Evolutionary conservation across 2,113 vertebrate genomes (phyloP), one percentile per base, ranked within the genome.

Genomic region (Varanus komodoensis): DNA sequence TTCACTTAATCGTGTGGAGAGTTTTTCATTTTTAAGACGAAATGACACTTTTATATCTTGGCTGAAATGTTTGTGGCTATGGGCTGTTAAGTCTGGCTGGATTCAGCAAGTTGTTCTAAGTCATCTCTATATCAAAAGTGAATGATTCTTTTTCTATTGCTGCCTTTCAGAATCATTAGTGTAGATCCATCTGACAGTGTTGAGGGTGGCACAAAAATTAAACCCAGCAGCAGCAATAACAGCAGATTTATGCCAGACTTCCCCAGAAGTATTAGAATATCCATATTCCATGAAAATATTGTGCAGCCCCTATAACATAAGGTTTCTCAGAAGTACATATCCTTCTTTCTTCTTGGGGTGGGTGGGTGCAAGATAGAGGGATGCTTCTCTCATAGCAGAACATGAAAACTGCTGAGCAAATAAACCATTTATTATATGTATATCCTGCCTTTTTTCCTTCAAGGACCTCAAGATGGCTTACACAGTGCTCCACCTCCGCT

Each of bases 11-110:
- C 61, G 8, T 82, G 34, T 57, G 52, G 50, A 57, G 27, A 34
- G 68, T 32, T 82, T 38, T 34, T 75, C 50, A 71, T 88, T 73
- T 82, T 34, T 73, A 88, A 81, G 32, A 34, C n/a, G 44, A 88
- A 71, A 82, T 52, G 48, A 71, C 48, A 73, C 1, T 68, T 87
- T 88, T 54, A 38, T 12, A 54, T 52, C 54, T 81, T 88, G 34
- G 11, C 87, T 82, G 57, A 82, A 71, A 73, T 84, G 8, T 84
- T 52, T n/a, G 17, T 73, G 11, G 21, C 32, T 81, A 54, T 88
- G 48, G 68, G n/a, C 54, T 67, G 86, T 79, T 80, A 81, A 54
- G 25, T 71, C 29, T 81, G 25, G 11, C 38, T n/a, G 21, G 11
- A 25, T 61, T 79, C 29, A 69, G 48, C 27, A 14, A 69, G 14